Percentiles rank a stretch among this genome's conserved stretches.
Evolutionary conservation across 64 coral and sea anemone species (phyloP).

Genomic region (Anthopleura sola): DNA sequence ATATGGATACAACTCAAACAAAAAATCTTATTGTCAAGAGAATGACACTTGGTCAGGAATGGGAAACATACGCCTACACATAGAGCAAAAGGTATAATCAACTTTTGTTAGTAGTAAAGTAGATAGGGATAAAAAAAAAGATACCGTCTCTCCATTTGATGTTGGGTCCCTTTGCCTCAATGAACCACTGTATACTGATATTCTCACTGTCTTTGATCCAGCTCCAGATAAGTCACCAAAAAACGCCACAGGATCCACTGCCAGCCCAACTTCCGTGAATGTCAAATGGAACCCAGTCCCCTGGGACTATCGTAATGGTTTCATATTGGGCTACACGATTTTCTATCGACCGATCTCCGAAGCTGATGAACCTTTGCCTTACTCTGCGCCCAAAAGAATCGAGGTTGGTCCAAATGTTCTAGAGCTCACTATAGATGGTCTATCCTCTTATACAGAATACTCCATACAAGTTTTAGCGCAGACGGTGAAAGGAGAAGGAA

Average conservation of each 20-base stretch:
- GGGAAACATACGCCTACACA: no score
- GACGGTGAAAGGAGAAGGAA: conserved; percentile 12
- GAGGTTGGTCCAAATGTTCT: background rate
- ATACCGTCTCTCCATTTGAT: no score
- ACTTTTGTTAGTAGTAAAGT: no score
- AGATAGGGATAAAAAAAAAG: no score
- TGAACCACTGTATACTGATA: no score
- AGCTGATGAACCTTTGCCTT: conserved; percentile 5
- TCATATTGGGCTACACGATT: conserved; percentile 47
- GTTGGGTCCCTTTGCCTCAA: no score
- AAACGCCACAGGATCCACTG: conserved; percentile 46
- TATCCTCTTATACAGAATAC: background rate
- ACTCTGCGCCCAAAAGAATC: background rate
- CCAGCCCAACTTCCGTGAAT: conserved; percentile 54
- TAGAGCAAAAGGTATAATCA: no score
- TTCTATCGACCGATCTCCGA: conserved; percentile 27
- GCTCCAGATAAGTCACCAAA: conserved; percentile 50
- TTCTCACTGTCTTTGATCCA: background rate
- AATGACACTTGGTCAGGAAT: no score
- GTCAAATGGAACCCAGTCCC: conserved; percentile 67
- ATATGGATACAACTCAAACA: no score
- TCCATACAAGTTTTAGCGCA: background rate
- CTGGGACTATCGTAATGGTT: conserved; percentile 24
- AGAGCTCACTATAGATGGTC: background rate
- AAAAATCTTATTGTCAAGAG: no score